Evolutionary conservation across 2,113 vertebrate genomes (phyloP).

Genomic region (Zosterops lateralis): DNA sequence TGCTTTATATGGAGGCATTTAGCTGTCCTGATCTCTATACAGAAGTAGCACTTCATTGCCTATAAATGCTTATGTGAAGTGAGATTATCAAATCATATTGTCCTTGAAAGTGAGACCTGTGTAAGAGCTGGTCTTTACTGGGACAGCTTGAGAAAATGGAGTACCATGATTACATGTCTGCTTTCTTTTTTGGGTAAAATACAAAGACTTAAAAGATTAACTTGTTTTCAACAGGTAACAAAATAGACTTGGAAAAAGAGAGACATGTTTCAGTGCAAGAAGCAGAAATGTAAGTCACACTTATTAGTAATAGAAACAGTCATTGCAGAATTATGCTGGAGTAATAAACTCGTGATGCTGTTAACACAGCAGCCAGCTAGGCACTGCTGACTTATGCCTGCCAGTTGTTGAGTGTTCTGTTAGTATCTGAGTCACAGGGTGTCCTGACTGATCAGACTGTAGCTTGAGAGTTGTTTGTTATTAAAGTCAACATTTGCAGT

Average conservation of each 20-base stretch:
- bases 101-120: background rate
- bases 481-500: background rate
- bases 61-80: background rate
- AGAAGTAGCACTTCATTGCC: background rate
- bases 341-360: conserved; percentile 16
- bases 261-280: conserved; percentile 94
- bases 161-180: background rate
- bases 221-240: conserved; percentile 85
- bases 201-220: background rate
- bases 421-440: background rate
- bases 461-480: background rate
- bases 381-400: background rate
- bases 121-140: background rate
- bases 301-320: background rate
- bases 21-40: background rate
- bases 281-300: conserved; percentile 88
- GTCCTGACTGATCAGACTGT: background rate
- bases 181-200: background rate
- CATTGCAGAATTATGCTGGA: background rate
- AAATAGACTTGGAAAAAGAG: conserved; percentile 98
- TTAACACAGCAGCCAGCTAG: background rate
- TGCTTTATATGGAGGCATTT: background rate
- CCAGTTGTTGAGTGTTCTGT: background rate
- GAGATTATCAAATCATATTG: background rate
- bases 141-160: background rate